Evolutionary conservation across 2,888 invertebrate species (phyloP), one percentile per base, ranked within the genome.

Genomic region (Rhagonycha fulva): DNA sequence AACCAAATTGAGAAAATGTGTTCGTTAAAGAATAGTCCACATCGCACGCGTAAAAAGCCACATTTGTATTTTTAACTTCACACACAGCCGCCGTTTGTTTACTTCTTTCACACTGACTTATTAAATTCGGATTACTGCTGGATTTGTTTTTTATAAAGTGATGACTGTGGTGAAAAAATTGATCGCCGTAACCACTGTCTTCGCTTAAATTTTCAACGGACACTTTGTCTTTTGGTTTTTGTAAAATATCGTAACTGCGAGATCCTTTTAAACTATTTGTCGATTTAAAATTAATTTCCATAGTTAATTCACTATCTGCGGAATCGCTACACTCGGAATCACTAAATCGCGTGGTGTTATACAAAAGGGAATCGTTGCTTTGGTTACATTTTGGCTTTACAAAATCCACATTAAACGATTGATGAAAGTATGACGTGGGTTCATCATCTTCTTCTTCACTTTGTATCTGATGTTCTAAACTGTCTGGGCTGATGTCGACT

Each of bases 191-290:
- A 72, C 94, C 94, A 83, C 94, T 94, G 87, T 95, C 94, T 86
- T 95, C 94, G 84, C 94, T 94, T 80, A 95, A 89, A 89, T 94
- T 94, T 85, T 95, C 94, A 23, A 92, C 92, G 67, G 94, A 94
- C 82, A 91, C 91, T 82, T 92, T 92, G 47, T 84, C 83, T 63
- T 81, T 82, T 68, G 79, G 71, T 78, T 79, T 71, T 76, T 80
- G 76, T 14, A 89, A 80, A 71, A 85, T 87, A 74, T 88, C 89
- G 77, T 87, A 88, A 80, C 88, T 88, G 72, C 87, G 81, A 85
- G 88, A 89, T n/a, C 87, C 85, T 76, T 87, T 87, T 63, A 88
- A 81, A 80, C 87, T 88, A 72, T 81, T 88, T 82, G 78, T 88
- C 78, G 85, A 89, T 85, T 71, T 86, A 81, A 76, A 85, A 72